phyloP scores from a whole-genome alignment of 2,113 vertebrate genomes.

The Xenopus borealis region DNA sequence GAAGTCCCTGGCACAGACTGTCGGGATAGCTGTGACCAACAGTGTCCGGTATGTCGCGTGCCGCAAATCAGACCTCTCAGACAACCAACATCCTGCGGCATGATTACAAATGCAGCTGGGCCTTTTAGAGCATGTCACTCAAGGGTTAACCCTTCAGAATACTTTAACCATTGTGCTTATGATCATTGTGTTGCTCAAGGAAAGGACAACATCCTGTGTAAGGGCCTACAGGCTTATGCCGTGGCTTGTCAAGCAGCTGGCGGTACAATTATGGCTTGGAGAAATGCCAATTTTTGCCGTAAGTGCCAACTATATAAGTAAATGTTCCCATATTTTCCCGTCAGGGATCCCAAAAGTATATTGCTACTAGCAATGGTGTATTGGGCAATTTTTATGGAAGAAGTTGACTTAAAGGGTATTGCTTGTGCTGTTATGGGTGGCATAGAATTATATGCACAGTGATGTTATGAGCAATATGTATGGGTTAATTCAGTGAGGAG shows the following conservation, averaged over 20 bases:
- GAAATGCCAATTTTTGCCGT: constrained; percentile 60
- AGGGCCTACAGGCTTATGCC: constrained; percentile 60
- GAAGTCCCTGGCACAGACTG: constrained; percentile 40
- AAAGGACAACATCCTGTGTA: constrained; percentile 54
- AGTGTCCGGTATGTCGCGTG: constrained; percentile 47
- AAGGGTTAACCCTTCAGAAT: constrained; percentile 50
- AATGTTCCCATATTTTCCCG: too few relatives aligned
- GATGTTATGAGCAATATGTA: too few relatives aligned
- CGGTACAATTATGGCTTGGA: constrained; percentile 59
- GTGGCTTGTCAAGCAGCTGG: constrained; percentile 60
- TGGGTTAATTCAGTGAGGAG: too few relatives aligned
- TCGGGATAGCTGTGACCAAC: constrained; percentile 45
- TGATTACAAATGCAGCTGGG: constrained; percentile 53
- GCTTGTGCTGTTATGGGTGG: too few relatives aligned
- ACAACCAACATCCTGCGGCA: constrained; percentile 52
- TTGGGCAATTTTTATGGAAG: too few relatives aligned
- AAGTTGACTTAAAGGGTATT: too few relatives aligned
- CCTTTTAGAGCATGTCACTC: constrained; percentile 63
- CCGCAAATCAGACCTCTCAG: background rate
- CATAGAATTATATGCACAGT: too few relatives aligned
- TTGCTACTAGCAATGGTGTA: too few relatives aligned
- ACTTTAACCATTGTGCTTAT: constrained; percentile 60
- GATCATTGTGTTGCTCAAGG: constrained; percentile 55
- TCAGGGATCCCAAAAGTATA: too few relatives aligned
- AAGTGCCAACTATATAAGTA: constrained; percentile 39